Conservation (phyloP, 2,113 vertebrate genomes). For the Pica pica region DNA sequence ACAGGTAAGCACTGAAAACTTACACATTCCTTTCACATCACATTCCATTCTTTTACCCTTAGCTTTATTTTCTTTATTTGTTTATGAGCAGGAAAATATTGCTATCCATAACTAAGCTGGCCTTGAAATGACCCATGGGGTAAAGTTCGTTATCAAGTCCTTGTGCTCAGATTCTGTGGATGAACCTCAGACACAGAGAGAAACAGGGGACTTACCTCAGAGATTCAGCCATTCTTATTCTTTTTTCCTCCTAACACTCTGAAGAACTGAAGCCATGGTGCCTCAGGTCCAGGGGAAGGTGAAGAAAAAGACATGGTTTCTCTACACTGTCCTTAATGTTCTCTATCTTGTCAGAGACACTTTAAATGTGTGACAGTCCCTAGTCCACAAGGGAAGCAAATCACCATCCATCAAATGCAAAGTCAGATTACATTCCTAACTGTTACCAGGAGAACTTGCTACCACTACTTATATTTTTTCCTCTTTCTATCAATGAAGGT, state of each 20-base stretch:
- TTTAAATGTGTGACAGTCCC: background rate
- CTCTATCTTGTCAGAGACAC: rapidly evolving
- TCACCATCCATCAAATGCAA: background rate
- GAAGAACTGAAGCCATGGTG: background rate
- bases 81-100: background rate
- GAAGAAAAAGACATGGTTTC: background rate
- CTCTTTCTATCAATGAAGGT: background rate
- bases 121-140: background rate
- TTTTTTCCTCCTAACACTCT: background rate
- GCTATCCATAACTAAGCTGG: background rate
- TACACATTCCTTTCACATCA: background rate
- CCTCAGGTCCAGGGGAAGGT: background rate
- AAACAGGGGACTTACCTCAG: background rate
- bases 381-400: background rate
- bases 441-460: background rate
- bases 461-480: background rate
- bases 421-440: background rate
- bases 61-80: background rate
- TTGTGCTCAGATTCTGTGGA: background rate
- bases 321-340: background rate
- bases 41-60: background rate
- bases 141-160: background rate
- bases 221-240: background rate
- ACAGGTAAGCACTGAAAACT: background rate
- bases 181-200: background rate